Evolutionary conservation across 2,113 vertebrate species (phyloP), one percentile per base, ranked within the genome.

Genomic region (Caretta caretta): DNA sequence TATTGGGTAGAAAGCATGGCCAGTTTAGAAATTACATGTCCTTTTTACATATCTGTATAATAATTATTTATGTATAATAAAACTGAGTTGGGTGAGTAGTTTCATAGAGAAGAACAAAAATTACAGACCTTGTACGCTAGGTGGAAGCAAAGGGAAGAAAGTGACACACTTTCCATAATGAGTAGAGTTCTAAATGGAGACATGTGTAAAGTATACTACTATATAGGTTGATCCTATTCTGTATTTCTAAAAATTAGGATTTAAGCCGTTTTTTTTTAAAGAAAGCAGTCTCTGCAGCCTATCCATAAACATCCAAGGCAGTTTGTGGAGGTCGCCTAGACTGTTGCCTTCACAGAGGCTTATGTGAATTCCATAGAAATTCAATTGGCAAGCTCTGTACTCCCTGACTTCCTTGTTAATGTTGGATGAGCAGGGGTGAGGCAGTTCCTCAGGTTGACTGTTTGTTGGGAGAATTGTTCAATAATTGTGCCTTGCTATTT

Each of bases 91-190:
- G 49, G 22, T 72, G 90, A 86, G 82, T 83, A 49, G 2, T 6
- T 29, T 31, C 46, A 35, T 35, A 88, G 24, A 62, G 54, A 59
- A 93, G 94, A 84, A 27, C 27, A 0, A 80, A 50, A 38, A 6
- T 10, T 46, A 10, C 10, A 95, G 4, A 20, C 48, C 2, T 8
- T 92, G 14, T 12, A 79, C 94, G 2, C 94, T 96, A 96, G 96
- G 54, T 95, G 96, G 95, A 95, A 96, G 92, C 86, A 97, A 81
- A 97, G 92, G 81, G 69, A 91, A 92, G 49, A 48, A 57, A 96
- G 91, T 90, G 78, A 80, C 27, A 75, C 31, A 1, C 13, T 80
- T 57, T n/a, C 75, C 75, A 78, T 46, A 27, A 48, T 4, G 12
- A 48, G 13, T 48, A 46, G 6, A 80, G 2, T 19, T 51, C 14